Evolutionary conservation across 2,797 vertebrate species (phyloP).

Genomic region (Sardinella longiceps): DNA sequence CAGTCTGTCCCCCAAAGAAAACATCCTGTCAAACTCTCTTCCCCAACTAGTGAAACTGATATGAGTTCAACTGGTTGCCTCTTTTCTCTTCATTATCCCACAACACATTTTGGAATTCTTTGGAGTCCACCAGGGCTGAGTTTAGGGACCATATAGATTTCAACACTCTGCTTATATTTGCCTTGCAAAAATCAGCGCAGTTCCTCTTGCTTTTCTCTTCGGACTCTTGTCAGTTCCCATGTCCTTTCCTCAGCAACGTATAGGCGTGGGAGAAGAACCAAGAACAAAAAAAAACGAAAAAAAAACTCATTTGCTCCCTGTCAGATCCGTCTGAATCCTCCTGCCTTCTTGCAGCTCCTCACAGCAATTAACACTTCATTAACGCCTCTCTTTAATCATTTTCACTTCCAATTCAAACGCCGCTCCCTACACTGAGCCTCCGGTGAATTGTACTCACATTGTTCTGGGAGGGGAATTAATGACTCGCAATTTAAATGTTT

Average conservation of each 20-base stretch:
- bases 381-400: conserved; percentile 63
- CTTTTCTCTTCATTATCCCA: neutral
- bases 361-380: conserved; percentile 65
- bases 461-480: conserved; percentile 59
- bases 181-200: neutral
- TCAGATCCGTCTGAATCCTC: conserved; percentile 44
- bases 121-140: neutral
- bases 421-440: conserved; percentile 45
- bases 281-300: no score
- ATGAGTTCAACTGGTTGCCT: neutral
- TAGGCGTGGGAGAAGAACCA: neutral
- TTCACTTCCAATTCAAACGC: conserved; percentile 61
- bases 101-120: neutral
- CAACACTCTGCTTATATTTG: conserved; percentile 15
- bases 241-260: neutral
- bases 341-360: conserved; percentile 52
- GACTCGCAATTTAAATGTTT: conserved; percentile 59
- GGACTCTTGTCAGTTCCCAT: neutral
- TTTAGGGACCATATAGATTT: conserved; percentile 6
- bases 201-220: neutral
- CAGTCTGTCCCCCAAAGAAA: conserved; percentile 1
- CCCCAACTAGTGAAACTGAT: neutral
- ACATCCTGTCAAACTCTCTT: conserved; percentile 1
- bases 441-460: conserved; percentile 55
- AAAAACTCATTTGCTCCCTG: conserved; percentile 30